Percentiles rank a stretch among this genome's conserved stretches.
These are phyloP conservation scores for Orthosia gothica DNA, from an alignment of 2,888 invertebrate genomes.

Conservation along the genomic window DNA sequence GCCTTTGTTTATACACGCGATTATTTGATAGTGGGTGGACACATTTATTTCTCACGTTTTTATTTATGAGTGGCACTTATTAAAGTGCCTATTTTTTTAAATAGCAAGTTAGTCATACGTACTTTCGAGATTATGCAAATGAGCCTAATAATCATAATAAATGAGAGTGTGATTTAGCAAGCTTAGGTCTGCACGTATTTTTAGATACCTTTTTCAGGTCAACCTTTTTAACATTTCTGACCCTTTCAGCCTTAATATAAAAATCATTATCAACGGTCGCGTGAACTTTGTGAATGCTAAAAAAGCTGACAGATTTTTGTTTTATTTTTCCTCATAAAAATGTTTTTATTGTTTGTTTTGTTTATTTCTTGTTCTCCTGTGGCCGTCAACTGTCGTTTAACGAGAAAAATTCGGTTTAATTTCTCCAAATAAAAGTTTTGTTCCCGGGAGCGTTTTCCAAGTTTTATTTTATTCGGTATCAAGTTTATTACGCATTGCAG, in stretches of 20 bases:
- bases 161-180: conserved; percentile 24
- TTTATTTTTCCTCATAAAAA: conserved; percentile 17
- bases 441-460: conserved; percentile 18
- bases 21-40: conserved; percentile 46
- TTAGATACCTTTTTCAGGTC: conserved; percentile 46
- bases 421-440: conserved; percentile 21
- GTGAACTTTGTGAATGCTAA: conserved; percentile 24
- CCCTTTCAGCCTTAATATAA: conserved; percentile 55
- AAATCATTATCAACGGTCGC: conserved; percentile 41
- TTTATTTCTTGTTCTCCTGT: conserved; percentile 17
- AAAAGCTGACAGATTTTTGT: conserved; percentile 21
- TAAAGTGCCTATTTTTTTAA: neutral
- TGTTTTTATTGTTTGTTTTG: conserved; percentile 9
- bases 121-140: conserved; percentile 27
- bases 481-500: conserved; percentile 29
- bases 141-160: conserved; percentile 33
- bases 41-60: conserved; percentile 15
- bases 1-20: conserved; percentile 58
- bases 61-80: neutral
- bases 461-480: conserved; percentile 28
- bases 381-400: conserved; percentile 8
- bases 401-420: conserved; percentile 15
- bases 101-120: neutral
- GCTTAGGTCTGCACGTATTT: conserved; percentile 26
- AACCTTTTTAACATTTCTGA: conserved; percentile 58